phyloP scores from a whole-genome alignment of 23 tunicate species.

The Trididemnum miniatum region DNA sequence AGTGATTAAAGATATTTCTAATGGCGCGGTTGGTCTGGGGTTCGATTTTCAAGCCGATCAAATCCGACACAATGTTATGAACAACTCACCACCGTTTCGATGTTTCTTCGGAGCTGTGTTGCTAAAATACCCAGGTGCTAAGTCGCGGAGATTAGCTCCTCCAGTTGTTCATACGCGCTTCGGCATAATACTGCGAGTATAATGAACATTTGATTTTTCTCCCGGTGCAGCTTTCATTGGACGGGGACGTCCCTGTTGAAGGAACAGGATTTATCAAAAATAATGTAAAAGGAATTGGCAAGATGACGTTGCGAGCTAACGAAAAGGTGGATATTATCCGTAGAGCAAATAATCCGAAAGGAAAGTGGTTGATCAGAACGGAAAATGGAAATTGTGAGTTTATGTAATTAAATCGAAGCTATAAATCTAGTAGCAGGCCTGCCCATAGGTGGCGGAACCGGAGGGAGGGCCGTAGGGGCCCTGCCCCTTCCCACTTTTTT shows the following conservation, averaged over 20 bases:
- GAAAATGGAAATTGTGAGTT: slow-evolving; percentile 60
- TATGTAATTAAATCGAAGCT: too few relatives aligned
- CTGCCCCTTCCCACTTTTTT: too few relatives aligned
- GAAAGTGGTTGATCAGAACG: slow-evolving; percentile 70
- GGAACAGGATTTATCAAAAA: slow-evolving; percentile 17
- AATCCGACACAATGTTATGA: too few relatives aligned
- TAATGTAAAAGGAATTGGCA: slow-evolving; percentile 29
- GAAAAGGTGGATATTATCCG: slow-evolving; percentile 60
- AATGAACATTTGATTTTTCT: neutral
- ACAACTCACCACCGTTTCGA: too few relatives aligned
- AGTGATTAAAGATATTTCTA: too few relatives aligned
- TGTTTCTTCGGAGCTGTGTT: too few relatives aligned
- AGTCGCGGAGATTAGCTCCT: neutral
- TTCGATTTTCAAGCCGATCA: too few relatives aligned
- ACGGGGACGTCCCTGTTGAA: slow-evolving; percentile 55
- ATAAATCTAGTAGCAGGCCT: too few relatives aligned
- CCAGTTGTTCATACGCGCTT: neutral
- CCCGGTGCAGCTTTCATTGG: slow-evolving; percentile 45
- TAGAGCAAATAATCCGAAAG: slow-evolving; percentile 49
- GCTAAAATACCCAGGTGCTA: too few relatives aligned
- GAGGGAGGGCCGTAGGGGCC: too few relatives aligned
- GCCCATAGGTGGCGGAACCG: too few relatives aligned
- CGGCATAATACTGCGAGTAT: neutral
- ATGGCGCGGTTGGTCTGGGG: too few relatives aligned
- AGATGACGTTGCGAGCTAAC: slow-evolving; percentile 29